These are phyloP conservation scores for Lontra canadensis DNA, from an alignment of 2,113 vertebrate genomes.

Conservation along the genomic window DNA sequence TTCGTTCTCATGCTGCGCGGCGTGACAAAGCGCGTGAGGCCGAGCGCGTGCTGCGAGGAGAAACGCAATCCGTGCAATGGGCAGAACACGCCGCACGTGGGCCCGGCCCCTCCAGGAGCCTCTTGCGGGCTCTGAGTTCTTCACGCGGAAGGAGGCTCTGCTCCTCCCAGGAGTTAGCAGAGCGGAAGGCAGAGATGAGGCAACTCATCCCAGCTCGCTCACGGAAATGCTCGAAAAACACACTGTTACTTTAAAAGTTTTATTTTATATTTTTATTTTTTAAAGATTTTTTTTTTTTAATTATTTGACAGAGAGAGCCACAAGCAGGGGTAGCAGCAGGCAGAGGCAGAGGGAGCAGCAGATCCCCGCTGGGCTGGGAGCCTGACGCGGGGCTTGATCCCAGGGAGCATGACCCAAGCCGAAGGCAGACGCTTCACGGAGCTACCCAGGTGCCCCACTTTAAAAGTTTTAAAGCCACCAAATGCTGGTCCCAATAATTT, in stretches of 20 bases:
- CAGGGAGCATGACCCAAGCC: no score
- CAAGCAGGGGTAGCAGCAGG: no score
- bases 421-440: no score
- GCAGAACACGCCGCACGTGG: accelerated
- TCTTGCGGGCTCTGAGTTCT: background rate
- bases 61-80: background rate
- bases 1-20: accelerated
- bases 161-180: background rate
- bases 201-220: background rate
- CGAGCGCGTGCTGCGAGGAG: accelerated
- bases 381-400: no score
- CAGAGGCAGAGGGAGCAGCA: no score
- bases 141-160: accelerated
- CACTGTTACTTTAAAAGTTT: background rate
- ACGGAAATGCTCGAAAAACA: background rate
- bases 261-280: no score
- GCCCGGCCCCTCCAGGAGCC: no score
- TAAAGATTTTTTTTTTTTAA: no score
- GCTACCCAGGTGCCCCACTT: no score
- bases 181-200: background rate
- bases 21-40: accelerated
- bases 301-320: no score
- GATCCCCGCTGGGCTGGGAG: no score
- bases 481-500: background rate
- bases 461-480: background rate